Evolutionary conservation across 2,888 invertebrate genomes (phyloP).

Genomic region (Drosophila ustulata): DNA sequence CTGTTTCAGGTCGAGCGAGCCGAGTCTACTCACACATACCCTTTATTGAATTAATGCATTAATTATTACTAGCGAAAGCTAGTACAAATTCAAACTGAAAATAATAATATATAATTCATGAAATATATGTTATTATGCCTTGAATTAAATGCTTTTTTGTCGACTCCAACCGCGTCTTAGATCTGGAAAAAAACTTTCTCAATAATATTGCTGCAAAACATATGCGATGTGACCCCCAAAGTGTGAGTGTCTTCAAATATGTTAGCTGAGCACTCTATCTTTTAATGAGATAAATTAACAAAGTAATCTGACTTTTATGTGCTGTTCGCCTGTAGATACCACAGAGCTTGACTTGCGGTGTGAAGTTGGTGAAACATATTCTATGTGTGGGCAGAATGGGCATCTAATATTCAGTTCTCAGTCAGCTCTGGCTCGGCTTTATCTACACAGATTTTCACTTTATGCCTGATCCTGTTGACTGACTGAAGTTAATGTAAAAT

Average conservation of each 20-base stretch:
- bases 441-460: slow-evolving; percentile 59
- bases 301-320: slow-evolving; percentile 28
- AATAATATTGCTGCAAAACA: not conserved
- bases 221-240: not conserved
- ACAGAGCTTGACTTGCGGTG: slow-evolving; percentile 8
- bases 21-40: slow-evolving; percentile 23
- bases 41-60: slow-evolving; percentile 13
- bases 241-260: not conserved
- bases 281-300: slow-evolving; percentile 42
- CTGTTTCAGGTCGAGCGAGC: not conserved
- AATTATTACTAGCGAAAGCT: too few relatives aligned
- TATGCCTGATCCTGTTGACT: slow-evolving; percentile 36
- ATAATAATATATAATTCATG: too few relatives aligned
- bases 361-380: slow-evolving; percentile 29
- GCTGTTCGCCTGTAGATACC: slow-evolving; percentile 5
- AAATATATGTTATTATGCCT: too few relatives aligned
- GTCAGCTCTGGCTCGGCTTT: slow-evolving; percentile 31
- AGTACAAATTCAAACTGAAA: too few relatives aligned
- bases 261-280: slow-evolving; percentile 7
- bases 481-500: slow-evolving; percentile 53
- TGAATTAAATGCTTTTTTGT: too few relatives aligned
- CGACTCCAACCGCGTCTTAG: not conserved
- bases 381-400: not conserved
- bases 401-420: slow-evolving; percentile 1
- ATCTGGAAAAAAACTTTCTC: not conserved